Percentiles rank a stretch among this genome's conserved stretches.
Conservation (phyloP, 2,113 vertebrate species). For the Alosa alosa region DNA sequence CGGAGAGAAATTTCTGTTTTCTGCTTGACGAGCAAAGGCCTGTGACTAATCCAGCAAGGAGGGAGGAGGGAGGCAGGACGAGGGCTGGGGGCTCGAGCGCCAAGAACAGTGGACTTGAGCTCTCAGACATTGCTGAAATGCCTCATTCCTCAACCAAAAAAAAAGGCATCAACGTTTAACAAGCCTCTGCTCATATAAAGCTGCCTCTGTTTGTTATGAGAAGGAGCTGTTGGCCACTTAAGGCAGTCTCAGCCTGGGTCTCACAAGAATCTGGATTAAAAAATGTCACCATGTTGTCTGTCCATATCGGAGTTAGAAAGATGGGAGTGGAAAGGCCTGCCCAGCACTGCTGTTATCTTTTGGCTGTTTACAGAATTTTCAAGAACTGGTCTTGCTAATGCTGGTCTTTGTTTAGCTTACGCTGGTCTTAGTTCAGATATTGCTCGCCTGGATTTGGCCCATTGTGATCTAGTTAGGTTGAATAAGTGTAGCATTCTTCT, state of each 20-base stretch:
- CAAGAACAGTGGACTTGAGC: background rate
- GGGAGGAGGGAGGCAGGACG: background rate
- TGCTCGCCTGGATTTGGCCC: background rate
- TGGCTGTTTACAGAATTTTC: no score
- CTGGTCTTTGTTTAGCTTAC: no score
- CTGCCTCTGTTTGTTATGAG: conserved; percentile 1
- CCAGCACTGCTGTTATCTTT: no score
- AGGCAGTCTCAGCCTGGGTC: background rate
- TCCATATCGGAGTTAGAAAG: no score
- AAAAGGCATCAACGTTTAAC: background rate
- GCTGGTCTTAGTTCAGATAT: background rate
- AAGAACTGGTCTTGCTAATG: no score
- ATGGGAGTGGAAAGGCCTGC: no score
- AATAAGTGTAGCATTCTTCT: background rate
- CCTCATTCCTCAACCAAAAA: background rate
- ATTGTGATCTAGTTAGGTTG: no score
- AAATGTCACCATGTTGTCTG: background rate
- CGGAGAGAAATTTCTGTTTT: no score
- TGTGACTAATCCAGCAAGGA: background rate
- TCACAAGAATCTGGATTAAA: conserved; percentile 4
- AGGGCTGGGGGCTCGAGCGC: background rate
- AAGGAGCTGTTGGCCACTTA: background rate
- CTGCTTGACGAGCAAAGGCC: no score
- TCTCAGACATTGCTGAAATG: conserved; percentile 10
- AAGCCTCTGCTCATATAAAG: background rate